These are phyloP conservation scores for Anguilla anguilla DNA, from an alignment of 2,797 vertebrate genomes.

Conservation along the genomic window DNA sequence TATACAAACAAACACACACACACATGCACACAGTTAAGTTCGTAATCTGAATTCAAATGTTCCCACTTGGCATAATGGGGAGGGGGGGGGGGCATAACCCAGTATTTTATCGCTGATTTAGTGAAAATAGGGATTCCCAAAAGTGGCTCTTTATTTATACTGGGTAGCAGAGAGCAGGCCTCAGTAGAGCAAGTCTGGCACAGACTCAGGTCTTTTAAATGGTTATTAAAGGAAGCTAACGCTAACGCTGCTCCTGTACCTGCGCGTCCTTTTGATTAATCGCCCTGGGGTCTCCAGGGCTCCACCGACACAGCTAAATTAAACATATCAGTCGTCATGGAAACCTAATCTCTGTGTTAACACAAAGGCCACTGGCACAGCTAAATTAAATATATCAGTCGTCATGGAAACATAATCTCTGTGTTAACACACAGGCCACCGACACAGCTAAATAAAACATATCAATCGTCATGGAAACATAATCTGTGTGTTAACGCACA, in stretches of 20 bases:
- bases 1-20: background rate
- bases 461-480: too few species aligned
- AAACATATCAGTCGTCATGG: too few species aligned
- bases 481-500: too few species aligned
- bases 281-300: background rate
- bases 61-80: background rate
- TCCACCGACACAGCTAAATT: background rate
- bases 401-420: too few species aligned
- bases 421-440: too few species aligned
- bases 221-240: constrained; percentile 25
- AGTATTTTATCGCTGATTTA: constrained; percentile 9
- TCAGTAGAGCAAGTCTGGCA: constrained; percentile 17
- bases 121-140: constrained; percentile 18
- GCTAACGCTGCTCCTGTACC: background rate
- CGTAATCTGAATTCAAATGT: background rate
- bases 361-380: too few species aligned
- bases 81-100: background rate
- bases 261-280: background rate
- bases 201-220: constrained; percentile 28
- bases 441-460: too few species aligned
- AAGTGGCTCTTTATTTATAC: constrained; percentile 27
- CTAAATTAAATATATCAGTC: too few species aligned
- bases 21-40: background rate
- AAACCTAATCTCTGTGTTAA: too few species aligned
- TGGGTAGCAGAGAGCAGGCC: background rate